Evolutionary conservation across 2,113 vertebrate genomes (phyloP).

Genomic region (Dascyllus trimaculatus): DNA sequence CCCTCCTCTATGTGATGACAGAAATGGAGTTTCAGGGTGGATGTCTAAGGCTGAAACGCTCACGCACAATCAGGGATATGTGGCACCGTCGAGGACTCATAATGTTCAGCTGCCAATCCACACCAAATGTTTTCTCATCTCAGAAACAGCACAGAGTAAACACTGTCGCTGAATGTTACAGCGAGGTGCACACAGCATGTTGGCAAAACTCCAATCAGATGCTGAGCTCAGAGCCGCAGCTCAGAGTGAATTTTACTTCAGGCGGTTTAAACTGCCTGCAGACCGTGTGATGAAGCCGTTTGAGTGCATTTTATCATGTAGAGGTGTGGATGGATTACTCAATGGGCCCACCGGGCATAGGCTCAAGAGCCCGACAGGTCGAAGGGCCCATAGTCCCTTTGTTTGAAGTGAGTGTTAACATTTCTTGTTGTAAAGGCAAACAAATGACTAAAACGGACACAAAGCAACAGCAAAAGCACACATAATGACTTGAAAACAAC

Average conservation of each 20-base stretch:
- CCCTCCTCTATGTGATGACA: neutral
- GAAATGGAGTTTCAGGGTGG: slow-evolving; percentile 16
- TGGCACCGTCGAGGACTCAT: slow-evolving; percentile 12
- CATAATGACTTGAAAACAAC: no score
- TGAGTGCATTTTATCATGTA: neutral
- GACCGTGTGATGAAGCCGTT: neutral
- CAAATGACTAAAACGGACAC: no score
- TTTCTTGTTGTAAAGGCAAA: no score
- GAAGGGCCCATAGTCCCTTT: neutral
- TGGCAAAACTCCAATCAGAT: slow-evolving; percentile 10
- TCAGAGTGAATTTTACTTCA: slow-evolving; percentile 1
- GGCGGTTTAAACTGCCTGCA: neutral
- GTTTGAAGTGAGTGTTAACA: no score
- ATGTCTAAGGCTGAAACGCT: slow-evolving; percentile 10
- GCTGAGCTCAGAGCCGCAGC: slow-evolving; percentile 16
- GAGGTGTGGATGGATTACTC: neutral
- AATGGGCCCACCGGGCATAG: neutral
- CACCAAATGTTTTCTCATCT: slow-evolving; percentile 28
- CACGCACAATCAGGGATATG: slow-evolving; percentile 7
- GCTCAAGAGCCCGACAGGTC: neutral
- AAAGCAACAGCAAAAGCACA: no score
- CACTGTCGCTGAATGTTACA: neutral
- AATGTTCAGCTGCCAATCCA: slow-evolving; percentile 8
- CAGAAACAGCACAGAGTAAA: slow-evolving; percentile 26
- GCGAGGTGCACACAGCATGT: neutral